These are phyloP conservation scores for Peromyscus maniculatus DNA, from an alignment of 2,113 vertebrate species.

Conservation along the genomic window DNA sequence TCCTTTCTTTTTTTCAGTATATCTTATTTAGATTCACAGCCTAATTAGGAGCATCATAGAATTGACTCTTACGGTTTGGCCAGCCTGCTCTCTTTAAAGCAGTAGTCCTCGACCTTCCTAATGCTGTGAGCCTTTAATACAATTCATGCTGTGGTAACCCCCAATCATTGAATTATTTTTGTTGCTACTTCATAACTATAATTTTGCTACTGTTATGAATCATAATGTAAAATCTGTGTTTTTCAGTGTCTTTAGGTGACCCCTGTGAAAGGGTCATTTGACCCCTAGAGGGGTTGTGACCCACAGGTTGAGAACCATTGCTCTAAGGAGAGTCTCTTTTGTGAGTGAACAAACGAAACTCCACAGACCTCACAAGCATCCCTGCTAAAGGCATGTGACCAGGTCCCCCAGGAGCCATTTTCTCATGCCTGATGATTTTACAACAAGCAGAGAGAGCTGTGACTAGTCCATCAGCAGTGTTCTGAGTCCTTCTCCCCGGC, in stretches of 20 bases:
- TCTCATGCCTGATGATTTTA: background rate
- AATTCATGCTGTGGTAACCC: background rate
- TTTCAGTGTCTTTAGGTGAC: background rate
- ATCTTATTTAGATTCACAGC: background rate
- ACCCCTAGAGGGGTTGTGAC: background rate
- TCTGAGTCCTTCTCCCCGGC: background rate
- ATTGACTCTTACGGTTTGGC: background rate
- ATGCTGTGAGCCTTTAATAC: background rate
- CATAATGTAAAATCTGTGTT: background rate
- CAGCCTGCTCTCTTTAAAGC: background rate
- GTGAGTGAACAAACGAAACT: background rate
- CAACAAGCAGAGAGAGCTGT: background rate
- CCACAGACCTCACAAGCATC: background rate
- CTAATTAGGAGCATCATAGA: background rate
- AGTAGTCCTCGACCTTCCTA: background rate
- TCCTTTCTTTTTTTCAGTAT: background rate
- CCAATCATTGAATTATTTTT: background rate
- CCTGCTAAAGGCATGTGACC: background rate
- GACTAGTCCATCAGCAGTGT: background rate
- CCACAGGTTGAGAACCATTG: background rate
- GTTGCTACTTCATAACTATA: background rate
- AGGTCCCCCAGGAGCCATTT: conserved; percentile 1
- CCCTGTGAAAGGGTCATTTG: background rate
- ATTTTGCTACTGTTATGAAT: background rate
- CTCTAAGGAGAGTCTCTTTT: background rate